phyloP scores from a whole-genome alignment of 2,113 vertebrate genomes.

The Phoxinus phoxinus region DNA sequence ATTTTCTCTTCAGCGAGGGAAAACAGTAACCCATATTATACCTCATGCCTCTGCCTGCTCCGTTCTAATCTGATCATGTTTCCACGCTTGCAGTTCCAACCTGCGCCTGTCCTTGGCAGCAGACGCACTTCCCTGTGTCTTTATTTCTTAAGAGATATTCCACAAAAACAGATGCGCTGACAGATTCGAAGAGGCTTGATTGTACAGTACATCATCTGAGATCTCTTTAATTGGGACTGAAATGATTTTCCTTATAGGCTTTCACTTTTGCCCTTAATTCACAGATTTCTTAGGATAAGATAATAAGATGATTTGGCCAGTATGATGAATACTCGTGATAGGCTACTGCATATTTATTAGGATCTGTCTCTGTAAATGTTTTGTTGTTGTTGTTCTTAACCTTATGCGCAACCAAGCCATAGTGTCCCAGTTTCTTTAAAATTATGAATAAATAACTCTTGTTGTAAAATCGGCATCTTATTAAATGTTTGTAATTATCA shows the following conservation, averaged over 20 bases:
- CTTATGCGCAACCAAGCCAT: not conserved
- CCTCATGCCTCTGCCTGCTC: constrained; percentile 7
- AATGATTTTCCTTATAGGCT: not conserved
- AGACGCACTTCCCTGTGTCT: constrained; percentile 4
- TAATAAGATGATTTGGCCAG: not conserved
- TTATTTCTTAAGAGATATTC: not conserved
- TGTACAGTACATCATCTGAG: not conserved
- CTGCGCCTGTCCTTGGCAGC: constrained; percentile 38
- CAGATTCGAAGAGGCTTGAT: constrained; percentile 6
- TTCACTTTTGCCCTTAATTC: not conserved
- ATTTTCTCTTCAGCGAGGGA: constrained; percentile 42
- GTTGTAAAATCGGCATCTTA: constrained; percentile 17
- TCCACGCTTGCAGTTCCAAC: constrained; percentile 36
- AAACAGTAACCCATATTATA: constrained; percentile 44
- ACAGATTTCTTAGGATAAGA: not conserved
- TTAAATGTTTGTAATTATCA: constrained; percentile 8
- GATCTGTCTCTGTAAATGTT: not conserved
- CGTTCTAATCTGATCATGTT: constrained; percentile 22
- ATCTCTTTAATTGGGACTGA: not conserved
- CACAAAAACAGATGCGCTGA: not conserved
- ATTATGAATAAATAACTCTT: constrained; percentile 5
- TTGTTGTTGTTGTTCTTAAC: not conserved
- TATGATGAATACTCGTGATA: not conserved
- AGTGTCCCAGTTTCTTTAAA: constrained; percentile 21
- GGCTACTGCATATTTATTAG: not conserved